Percentiles rank a stretch among this genome's conserved stretches.
Evolutionary conservation across 1,140 invertebrate species (phyloP).

Genomic region (Cardiocondyla obscurior): DNA sequence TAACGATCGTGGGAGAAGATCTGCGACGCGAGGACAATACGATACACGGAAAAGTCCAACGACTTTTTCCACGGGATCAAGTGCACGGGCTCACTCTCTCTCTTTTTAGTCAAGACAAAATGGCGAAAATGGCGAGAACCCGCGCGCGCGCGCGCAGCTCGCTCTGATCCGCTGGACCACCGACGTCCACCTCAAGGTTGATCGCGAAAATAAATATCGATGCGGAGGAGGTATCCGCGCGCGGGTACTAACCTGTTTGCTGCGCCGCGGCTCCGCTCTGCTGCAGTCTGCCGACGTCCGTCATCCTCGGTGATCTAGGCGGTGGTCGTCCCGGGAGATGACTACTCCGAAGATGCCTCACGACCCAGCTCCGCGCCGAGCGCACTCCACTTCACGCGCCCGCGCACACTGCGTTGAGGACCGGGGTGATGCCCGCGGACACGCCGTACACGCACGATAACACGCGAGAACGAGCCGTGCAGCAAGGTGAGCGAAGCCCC

Average conservation of each 20-base stretch:
- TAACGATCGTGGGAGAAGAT: slow-evolving; percentile 40
- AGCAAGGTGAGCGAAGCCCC: background rate
- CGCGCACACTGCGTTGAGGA: slow-evolving; percentile 43
- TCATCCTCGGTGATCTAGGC: slow-evolving; percentile 76
- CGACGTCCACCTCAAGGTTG: slow-evolving; percentile 1
- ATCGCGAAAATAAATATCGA: slow-evolving; percentile 30
- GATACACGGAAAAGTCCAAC: background rate
- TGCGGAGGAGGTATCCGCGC: background rate
- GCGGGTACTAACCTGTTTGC: slow-evolving; percentile 76
- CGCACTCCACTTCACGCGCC: slow-evolving; percentile 56
- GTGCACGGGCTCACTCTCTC: no score
- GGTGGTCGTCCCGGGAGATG: slow-evolving; percentile 1
- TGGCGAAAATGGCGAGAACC: slow-evolving; percentile 50
- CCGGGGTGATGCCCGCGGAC: background rate
- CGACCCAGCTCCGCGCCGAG: background rate
- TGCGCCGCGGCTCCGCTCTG: slow-evolving; percentile 73
- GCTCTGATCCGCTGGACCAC: slow-evolving; percentile 17
- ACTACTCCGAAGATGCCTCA: background rate
- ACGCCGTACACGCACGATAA: background rate
- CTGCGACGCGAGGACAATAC: background rate
- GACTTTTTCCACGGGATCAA: slow-evolving; percentile 20
- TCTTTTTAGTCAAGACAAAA: slow-evolving; percentile 34
- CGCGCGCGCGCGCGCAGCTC: slow-evolving; percentile 10
- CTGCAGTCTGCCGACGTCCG: slow-evolving; percentile 83
- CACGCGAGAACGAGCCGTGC: background rate